These are phyloP conservation scores for Drosophila macrospina DNA, from an alignment of 2,888 invertebrate species.

Conservation along the genomic window DNA sequence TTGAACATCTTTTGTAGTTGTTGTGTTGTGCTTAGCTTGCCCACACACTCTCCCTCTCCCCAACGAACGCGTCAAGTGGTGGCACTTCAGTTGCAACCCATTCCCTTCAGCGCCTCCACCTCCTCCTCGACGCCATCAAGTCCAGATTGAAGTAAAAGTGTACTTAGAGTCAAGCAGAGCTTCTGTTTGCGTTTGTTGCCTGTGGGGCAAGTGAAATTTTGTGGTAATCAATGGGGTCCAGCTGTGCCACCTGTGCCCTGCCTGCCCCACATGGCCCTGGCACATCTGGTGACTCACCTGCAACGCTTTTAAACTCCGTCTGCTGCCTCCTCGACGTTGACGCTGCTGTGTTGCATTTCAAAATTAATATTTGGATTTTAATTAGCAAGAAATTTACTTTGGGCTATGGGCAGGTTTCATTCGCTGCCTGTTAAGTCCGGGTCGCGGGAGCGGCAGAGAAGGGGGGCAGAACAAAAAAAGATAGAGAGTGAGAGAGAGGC, in stretches of 20 bases:
- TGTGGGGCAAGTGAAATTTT: conserved; percentile 44
- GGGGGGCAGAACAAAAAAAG: no score
- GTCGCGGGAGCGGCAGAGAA: not conserved
- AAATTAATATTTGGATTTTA: conserved; percentile 80
- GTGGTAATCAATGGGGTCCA: conserved; percentile 46
- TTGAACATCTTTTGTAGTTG: conserved; percentile 56
- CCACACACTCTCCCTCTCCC: not conserved
- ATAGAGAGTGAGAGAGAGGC: not conserved
- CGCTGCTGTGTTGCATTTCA: conserved; percentile 65
- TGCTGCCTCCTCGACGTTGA: conserved; percentile 7
- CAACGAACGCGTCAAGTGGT: conserved; percentile 20
- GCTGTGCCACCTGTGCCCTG: conserved; percentile 5
- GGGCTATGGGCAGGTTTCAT: conserved; percentile 67
- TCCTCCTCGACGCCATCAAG: not conserved
- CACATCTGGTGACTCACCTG: conserved; percentile 38
- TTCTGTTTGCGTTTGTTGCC: conserved; percentile 43
- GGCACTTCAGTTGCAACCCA: conserved; percentile 12
- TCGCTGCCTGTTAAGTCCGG: conserved; percentile 25
- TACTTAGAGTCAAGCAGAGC: conserved; percentile 41
- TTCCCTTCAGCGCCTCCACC: not conserved
- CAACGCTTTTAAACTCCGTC: not conserved
- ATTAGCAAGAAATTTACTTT: conserved; percentile 78
- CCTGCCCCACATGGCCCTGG: not conserved
- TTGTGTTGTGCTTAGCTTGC: conserved; percentile 28
- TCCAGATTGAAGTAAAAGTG: conserved; percentile 40